These are phyloP conservation scores for Zaprionus lineosus DNA, from an alignment of 2,888 invertebrate species.

Conservation along the genomic window DNA sequence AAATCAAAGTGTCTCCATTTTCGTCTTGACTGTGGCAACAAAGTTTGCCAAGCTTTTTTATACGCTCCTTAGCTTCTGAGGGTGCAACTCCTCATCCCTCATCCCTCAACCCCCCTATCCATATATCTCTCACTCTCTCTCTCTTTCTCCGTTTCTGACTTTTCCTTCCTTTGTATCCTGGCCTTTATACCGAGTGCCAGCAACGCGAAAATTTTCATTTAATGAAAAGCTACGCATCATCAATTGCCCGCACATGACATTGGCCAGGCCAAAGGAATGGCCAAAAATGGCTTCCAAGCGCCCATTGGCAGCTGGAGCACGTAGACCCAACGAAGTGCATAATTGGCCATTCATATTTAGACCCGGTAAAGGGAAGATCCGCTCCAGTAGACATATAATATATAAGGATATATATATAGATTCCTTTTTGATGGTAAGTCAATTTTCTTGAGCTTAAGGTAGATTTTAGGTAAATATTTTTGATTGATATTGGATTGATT, in stretches of 20 bases:
- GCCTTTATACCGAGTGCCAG: constrained; percentile 41
- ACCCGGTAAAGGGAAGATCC: neutral
- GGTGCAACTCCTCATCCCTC: too few relatives aligned
- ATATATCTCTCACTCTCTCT: neutral
- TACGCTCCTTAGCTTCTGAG: constrained; percentile 5
- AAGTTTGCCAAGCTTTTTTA: constrained; percentile 47
- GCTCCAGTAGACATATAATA: too few relatives aligned
- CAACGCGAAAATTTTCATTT: constrained; percentile 72
- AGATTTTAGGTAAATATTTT: too few relatives aligned
- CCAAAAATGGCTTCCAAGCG: constrained; percentile 31
- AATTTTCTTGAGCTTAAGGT: too few relatives aligned
- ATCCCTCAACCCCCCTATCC: neutral
- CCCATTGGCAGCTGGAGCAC: constrained; percentile 65
- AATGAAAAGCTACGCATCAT: constrained; percentile 78
- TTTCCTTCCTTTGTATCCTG: too few relatives aligned
- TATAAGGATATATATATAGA: too few relatives aligned
- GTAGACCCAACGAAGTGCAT: constrained; percentile 79
- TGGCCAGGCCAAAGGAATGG: constrained; percentile 33
- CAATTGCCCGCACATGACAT: constrained; percentile 66
- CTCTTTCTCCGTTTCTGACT: constrained; percentile 4
- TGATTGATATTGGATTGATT: too few relatives aligned
- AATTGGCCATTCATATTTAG: constrained; percentile 78
- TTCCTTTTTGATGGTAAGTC: too few relatives aligned
- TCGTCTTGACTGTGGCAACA: constrained; percentile 45
- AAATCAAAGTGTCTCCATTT: constrained; percentile 70